These are phyloP conservation scores for Patella pellucida DNA, from an alignment of 2,888 invertebrate species.

Conservation along the genomic window DNA sequence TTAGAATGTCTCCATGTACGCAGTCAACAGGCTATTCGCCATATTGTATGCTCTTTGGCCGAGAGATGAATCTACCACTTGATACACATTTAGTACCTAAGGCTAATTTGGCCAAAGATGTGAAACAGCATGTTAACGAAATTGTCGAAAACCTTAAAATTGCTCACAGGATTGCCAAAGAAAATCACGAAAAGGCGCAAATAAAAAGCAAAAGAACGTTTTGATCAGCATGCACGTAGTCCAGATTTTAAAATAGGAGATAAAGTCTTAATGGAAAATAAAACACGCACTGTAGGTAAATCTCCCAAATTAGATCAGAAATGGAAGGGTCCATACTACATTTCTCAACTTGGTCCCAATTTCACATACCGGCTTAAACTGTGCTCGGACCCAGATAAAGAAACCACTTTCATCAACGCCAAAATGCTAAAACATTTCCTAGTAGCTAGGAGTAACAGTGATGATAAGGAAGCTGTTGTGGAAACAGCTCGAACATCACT, in stretches of 20 bases:
- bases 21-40: slow-evolving; percentile 23
- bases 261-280: slow-evolving; percentile 18
- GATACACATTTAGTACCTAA: slow-evolving; percentile 12
- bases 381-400: slow-evolving; percentile 9
- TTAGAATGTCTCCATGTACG: slow-evolving; percentile 12
- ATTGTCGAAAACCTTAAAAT: slow-evolving; percentile 11
- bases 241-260: slow-evolving; percentile 28
- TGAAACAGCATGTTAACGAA: slow-evolving; percentile 6
- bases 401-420: slow-evolving; percentile 32
- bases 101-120: neutral
- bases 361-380: slow-evolving; percentile 21
- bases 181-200: slow-evolving; percentile 14
- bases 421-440: slow-evolving; percentile 15
- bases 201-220: slow-evolving; percentile 18
- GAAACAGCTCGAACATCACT: neutral
- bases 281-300: slow-evolving; percentile 20
- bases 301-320: slow-evolving; percentile 28
- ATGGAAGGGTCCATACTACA: slow-evolving; percentile 18
- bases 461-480: too few relatives aligned
- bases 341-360: slow-evolving; percentile 26
- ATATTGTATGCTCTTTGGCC: slow-evolving; percentile 18
- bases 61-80: slow-evolving; percentile 16
- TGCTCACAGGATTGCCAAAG: slow-evolving; percentile 13
- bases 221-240: slow-evolving; percentile 25
- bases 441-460: neutral